Conservation (phyloP, 2,888 invertebrate genomes). For the Lapara coniferarum region DNA sequence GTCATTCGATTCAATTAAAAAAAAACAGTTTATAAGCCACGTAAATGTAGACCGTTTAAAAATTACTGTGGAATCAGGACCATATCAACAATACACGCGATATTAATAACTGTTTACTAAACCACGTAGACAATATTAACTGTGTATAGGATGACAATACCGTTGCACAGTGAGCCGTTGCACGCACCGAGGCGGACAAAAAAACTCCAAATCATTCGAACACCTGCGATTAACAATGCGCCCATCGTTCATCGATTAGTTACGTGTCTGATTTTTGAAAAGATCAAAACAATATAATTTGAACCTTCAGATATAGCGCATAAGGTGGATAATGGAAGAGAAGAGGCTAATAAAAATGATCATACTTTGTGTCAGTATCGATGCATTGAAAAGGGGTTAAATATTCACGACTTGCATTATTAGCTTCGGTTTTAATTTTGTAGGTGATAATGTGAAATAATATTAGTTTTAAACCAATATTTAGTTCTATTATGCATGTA, state of each 20-base stretch:
- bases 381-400: slow-evolving; percentile 47
- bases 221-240: slow-evolving; percentile 79
- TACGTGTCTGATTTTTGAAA: slow-evolving; percentile 43
- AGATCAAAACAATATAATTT: slow-evolving; percentile 27
- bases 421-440: slow-evolving; percentile 44
- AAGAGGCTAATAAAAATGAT: slow-evolving; percentile 30
- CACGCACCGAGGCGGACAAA: slow-evolving; percentile 44
- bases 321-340: slow-evolving; percentile 28
- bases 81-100: neutral
- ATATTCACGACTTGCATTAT: slow-evolving; percentile 41
- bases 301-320: slow-evolving; percentile 9
- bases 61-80: neutral
- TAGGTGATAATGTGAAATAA: slow-evolving; percentile 38
- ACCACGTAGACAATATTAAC: slow-evolving; percentile 31
- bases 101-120: neutral
- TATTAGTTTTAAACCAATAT: neutral
- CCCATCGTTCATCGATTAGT: slow-evolving; percentile 75
- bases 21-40: no score
- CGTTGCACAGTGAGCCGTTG: slow-evolving; percentile 27
- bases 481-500: no score
- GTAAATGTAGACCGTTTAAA: no score
- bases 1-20: no score
- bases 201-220: slow-evolving; percentile 75
- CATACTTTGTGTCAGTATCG: slow-evolving; percentile 38
- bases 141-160: slow-evolving; percentile 56